Percentiles rank a stretch among this genome's conserved stretches.
Evolutionary conservation across 2,113 vertebrate genomes (phyloP).

Genomic region (Sturnus vulgaris): DNA sequence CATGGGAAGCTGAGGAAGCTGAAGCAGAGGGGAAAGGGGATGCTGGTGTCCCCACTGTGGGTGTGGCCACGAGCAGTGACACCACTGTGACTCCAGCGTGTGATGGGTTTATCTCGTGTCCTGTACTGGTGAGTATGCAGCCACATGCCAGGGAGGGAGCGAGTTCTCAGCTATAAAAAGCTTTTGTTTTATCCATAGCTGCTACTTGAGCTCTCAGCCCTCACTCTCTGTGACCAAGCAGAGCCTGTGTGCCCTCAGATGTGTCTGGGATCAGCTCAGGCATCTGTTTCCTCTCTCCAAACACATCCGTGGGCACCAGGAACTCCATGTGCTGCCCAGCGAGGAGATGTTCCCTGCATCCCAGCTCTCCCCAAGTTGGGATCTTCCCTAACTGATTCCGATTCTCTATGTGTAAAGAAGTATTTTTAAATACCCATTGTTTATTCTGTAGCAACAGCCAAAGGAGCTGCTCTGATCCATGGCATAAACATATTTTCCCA

Average conservation of each 20-base stretch:
- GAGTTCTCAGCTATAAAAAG: constrained; percentile 40
- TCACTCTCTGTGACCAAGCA: background rate
- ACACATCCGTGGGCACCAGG: background rate
- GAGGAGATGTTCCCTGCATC: background rate
- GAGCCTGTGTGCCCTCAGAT: background rate
- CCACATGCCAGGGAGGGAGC: background rate
- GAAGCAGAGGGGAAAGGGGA: background rate
- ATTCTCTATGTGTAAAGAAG: background rate
- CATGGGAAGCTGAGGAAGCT: background rate
- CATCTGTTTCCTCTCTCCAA: background rate
- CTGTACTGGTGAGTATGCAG: rapidly evolving
- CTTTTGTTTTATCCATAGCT: background rate
- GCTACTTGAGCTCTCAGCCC: background rate
- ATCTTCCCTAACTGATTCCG: background rate
- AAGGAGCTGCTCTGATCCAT: background rate
- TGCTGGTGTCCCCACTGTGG: rapidly evolving
- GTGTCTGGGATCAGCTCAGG: background rate
- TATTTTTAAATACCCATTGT: constrained; percentile 21
- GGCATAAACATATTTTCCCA: constrained; percentile 10
- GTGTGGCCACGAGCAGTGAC: background rate
- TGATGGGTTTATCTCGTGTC: background rate
- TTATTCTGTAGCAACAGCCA: background rate
- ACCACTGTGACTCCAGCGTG: rapidly evolving
- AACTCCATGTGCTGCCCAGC: background rate
- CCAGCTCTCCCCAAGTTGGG: background rate